A percentile compares a stretch with the other conserved stretches of the same genome.
Evolutionary conservation across 2,113 vertebrate species (phyloP).

Genomic region (Catharus bicknelli): DNA sequence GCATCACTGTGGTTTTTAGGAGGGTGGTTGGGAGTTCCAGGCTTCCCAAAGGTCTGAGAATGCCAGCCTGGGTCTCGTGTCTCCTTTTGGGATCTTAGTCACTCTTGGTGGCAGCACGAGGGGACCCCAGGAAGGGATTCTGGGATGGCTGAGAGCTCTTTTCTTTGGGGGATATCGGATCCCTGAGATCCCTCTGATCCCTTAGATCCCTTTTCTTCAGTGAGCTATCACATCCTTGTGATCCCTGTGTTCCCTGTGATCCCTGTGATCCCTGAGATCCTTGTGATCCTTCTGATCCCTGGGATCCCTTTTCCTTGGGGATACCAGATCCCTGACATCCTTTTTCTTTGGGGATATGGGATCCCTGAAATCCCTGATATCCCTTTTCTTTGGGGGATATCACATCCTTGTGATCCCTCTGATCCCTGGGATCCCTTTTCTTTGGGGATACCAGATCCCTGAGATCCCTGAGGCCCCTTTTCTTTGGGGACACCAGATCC

Average conservation of each 20-base stretch:
- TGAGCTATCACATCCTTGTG: neutral
- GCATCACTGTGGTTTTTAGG: rapidly evolving
- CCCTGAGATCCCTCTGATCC: neutral
- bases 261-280: neutral
- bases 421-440: neutral
- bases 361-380: neutral
- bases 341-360: no score
- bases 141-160: neutral
- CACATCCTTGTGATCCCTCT: no score
- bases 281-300: neutral
- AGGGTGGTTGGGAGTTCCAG: rapidly evolving
- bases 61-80: neutral
- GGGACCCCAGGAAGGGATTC: neutral
- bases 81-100: neutral
- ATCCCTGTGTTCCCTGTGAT: neutral
- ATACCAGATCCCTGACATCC: no score
- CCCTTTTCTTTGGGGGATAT: neutral
- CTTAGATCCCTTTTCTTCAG: neutral
- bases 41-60: rapidly evolving
- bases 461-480: neutral
- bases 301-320: no score
- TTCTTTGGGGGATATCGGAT: no score
- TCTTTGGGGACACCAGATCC: no score
- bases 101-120: rapidly evolving
- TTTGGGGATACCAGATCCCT: neutral